Conservation (phyloP, 2,888 invertebrate genomes). For the Gerris lacustris region DNA sequence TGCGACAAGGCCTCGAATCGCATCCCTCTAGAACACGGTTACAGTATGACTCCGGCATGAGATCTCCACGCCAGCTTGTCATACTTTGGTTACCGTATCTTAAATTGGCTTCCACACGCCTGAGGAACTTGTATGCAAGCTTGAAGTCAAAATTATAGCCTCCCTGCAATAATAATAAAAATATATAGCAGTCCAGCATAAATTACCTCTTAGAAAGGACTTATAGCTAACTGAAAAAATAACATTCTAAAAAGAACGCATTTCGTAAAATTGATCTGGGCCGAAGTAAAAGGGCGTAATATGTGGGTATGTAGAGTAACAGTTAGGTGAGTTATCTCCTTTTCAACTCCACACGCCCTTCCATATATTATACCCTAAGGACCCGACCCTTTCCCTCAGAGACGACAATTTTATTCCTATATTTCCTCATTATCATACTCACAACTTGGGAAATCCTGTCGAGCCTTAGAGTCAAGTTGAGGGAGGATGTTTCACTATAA, state of each 20-base stretch:
- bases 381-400: too few species aligned
- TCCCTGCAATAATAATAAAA: constrained; percentile 43
- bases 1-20: constrained; percentile 54
- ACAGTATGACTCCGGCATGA: constrained; percentile 63
- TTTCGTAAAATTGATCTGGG: too few species aligned
- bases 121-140: constrained; percentile 70
- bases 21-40: constrained; percentile 69
- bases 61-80: constrained; percentile 61
- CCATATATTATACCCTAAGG: too few species aligned
- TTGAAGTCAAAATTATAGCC: constrained; percentile 73
- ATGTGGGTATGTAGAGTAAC: too few species aligned
- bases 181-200: neutral
- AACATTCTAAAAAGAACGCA: too few species aligned
- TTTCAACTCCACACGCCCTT: too few species aligned
- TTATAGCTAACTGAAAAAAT: too few species aligned
- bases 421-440: constrained; percentile 27
- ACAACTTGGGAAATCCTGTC: constrained; percentile 63
- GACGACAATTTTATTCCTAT: too few species aligned
- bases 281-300: too few species aligned
- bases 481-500: constrained; percentile 67
- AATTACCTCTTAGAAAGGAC: too few species aligned
- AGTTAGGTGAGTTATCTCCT: too few species aligned
- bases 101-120: constrained; percentile 59
- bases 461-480: constrained; percentile 60
- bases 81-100: constrained; percentile 63